Base-by-base conservation (phyloP, 1,140 invertebrate species). In the Atta texana region DNA sequence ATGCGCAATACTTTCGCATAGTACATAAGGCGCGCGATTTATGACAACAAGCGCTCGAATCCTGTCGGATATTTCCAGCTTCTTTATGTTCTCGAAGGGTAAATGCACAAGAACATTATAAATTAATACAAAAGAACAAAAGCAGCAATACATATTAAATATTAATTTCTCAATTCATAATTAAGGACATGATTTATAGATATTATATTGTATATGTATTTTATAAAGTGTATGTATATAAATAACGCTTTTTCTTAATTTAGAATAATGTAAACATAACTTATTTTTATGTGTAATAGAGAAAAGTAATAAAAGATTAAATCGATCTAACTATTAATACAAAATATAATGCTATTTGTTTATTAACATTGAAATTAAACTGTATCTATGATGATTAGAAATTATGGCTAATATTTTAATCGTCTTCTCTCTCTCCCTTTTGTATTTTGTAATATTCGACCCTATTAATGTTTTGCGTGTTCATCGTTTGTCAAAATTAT, bases 1-100 rank as follows among this genome's bases (percentile, higher is more conserved):
- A 78, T 85, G 51, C n/a, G 63, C 82, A 64, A 85, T 84, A 84
- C 59, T 78, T 78, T 78, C 28, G 82, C 72, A 31, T 39, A 68
- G 49, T 34, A 51, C 49, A 85, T 78, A 66, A 78, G 72, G 57
- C 81, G 81, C 57, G 28, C 55, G 81, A 85, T 85, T 85, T 85
- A 85, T 85, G 81, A 44, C 53, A 81, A 81, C 78, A 71, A 71
- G 64, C 34, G 51, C 66, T 59, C 31, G 66, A 16, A 59, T 59
- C 51, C 66, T 28, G 51, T 24, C 7, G 31, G 51, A 71, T 81
- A 57, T 71, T 55, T 61, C 34, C 53, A 57, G 53, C 31, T 71
- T 59, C 21, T 59, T 57, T 57, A 44, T 57, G 49, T 51, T 55
- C 10, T 21, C 53, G 21, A 57, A 59, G 10, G 18, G 18, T 44